Base-by-base conservation (phyloP, 2,113 vertebrate genomes). In the Haemorhous mexicanus region DNA sequence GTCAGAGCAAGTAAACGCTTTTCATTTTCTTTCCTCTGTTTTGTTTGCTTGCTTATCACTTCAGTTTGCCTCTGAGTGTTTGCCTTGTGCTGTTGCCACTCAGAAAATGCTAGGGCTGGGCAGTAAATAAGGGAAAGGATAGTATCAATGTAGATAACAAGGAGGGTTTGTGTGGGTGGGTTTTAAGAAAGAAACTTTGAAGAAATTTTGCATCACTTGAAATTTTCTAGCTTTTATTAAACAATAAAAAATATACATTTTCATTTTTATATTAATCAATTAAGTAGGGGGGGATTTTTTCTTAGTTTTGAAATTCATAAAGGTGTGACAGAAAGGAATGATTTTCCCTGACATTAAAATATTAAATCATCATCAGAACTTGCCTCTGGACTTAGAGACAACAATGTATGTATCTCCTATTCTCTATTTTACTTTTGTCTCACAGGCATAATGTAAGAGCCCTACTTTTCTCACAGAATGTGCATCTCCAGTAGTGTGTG, bases 201-300 rank as follows among this genome's bases (percentile, higher is more conserved):
- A 62, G n/a, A 75, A 33, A 37, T 67, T 53, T 66, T 55, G 7
- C 8, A 1, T 43, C 2, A 47, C 46, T 74, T 90, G 24, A 63
- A 58, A 44, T 58, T 53, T 87, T 81, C 12, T 56, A 59, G 15
- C 18, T 84, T 67, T 79, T 78, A 24, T 69, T 69, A 49, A 87
- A 35, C 12, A 66, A 27, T 5, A 23, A 59, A 44, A 68, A 33
- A 23, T 27, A 15, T 9, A 10, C 11, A 2, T 52, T 30, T 75
- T 21, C 14, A 23, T 64, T 93, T 94, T 69, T 55, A 33, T 43
- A 49, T 10, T 41, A 27, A 39, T 72, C 19, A 81, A 16, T 47
- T 50, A 53, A 41, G 3, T 33, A 14, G 19, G 3, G 27, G 3
- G 0, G 1, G 4, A 1, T 9, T 53, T 37, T 69, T 63, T 1